phyloP scores from a whole-genome alignment of 1,140 invertebrate species.

The Theocolax elegans region DNA sequence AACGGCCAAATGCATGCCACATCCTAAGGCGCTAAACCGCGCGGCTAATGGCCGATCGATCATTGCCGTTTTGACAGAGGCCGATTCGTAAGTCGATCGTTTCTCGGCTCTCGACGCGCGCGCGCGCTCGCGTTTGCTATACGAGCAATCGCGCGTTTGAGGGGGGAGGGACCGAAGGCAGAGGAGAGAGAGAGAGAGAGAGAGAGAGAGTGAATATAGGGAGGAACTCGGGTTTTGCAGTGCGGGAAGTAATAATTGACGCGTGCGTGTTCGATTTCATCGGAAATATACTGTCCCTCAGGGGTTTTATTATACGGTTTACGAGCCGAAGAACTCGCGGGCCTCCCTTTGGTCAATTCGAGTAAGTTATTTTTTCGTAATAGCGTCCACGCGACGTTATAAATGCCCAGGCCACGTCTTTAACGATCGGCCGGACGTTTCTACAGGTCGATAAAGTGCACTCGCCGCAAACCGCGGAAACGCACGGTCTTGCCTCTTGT shows the following conservation, averaged over 20 bases:
- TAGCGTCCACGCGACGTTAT: conserved; percentile 16
- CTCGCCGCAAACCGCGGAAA: not conserved
- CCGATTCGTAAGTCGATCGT: conserved; percentile 56
- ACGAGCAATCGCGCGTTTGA: too few relatives aligned
- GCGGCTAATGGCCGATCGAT: conserved; percentile 56
- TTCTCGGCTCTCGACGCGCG: conserved; percentile 6
- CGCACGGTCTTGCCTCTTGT: not conserved
- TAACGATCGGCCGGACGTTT: not conserved
- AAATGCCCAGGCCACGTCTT: not conserved
- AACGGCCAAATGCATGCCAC: conserved; percentile 45
- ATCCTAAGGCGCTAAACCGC: conserved; percentile 49
- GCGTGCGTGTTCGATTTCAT: conserved; percentile 37
- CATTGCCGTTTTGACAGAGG: conserved; percentile 57
- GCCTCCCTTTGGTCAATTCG: conserved; percentile 30
- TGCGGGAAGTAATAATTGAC: conserved; percentile 4
- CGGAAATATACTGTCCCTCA: conserved; percentile 39
- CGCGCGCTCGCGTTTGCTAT: not conserved
- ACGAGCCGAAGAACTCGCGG: not conserved
- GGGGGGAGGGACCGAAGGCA: not conserved
- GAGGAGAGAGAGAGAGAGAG: not conserved
- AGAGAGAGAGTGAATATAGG: too few relatives aligned
- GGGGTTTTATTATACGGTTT: conserved; percentile 25
- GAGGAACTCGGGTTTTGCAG: not conserved
- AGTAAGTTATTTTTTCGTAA: conserved; percentile 27
- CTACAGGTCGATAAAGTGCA: not conserved